phyloP scores from a whole-genome alignment of 2,888 invertebrate genomes.

The Cerastoderma edule region DNA sequence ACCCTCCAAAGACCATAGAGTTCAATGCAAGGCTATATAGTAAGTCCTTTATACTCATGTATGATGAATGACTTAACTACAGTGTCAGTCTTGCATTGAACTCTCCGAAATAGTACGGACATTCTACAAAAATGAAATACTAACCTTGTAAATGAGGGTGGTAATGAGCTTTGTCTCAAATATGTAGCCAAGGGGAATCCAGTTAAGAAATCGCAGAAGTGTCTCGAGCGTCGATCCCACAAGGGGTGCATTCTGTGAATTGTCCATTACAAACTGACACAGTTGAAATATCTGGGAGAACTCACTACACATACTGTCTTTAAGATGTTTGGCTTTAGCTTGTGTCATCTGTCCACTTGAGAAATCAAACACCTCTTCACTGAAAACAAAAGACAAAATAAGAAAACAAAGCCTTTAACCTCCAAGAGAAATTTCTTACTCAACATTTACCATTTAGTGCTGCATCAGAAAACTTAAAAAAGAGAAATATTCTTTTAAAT shows the following conservation, averaged over 20 bases:
- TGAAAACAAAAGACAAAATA: constrained; percentile 74
- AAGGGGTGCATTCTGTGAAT: constrained; percentile 97
- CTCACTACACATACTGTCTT: constrained; percentile 99
- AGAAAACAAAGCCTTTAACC: not conserved
- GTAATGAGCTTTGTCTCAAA: constrained; percentile 99
- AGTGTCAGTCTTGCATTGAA: too few species aligned
- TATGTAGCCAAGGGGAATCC: constrained; percentile 99
- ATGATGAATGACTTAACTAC: too few species aligned
- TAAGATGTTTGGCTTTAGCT: constrained; percentile 99
- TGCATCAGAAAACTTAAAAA: too few species aligned
- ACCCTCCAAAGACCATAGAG: too few species aligned
- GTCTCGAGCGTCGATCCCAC: constrained; percentile 98
- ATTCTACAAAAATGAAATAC: too few species aligned
- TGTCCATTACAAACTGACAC: constrained; percentile 98
- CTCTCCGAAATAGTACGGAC: too few species aligned
- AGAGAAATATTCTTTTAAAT: too few species aligned
- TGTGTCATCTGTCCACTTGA: constrained; percentile 99
- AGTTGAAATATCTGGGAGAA: constrained; percentile 99
- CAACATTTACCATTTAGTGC: too few species aligned
- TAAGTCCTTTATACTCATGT: too few species aligned
- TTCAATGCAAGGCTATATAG: too few species aligned
- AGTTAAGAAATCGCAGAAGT: constrained; percentile 97
- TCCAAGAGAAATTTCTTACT: not conserved
- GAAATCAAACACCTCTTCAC: constrained; percentile 99
- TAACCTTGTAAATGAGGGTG: constrained; percentile 93